Evolutionary conservation across 2,113 vertebrate genomes (phyloP).

Genomic region (Anseranas semipalmata): DNA sequence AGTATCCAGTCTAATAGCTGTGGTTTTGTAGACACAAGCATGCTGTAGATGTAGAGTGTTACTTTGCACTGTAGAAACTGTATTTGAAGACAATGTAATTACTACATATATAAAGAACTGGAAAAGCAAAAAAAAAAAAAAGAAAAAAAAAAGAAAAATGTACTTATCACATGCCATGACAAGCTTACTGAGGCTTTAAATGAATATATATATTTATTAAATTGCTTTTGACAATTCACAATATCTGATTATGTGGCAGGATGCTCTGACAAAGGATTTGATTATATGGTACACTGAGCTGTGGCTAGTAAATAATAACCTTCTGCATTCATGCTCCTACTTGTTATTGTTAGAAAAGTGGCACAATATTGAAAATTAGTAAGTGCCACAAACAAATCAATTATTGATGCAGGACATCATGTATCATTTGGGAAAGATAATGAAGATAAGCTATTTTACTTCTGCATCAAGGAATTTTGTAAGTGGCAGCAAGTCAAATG

Average conservation of each 20-base stretch:
- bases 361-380: slow-evolving; percentile 61
- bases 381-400: slow-evolving; percentile 59
- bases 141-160: slow-evolving; percentile 43
- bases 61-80: slow-evolving; percentile 19
- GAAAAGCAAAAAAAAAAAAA: slow-evolving; percentile 45
- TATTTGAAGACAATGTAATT: slow-evolving; percentile 60
- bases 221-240: slow-evolving; percentile 74
- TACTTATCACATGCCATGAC: slow-evolving; percentile 32
- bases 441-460: neutral
- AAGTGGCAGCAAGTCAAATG: neutral
- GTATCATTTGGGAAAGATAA: neutral
- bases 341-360: slow-evolving; percentile 63
- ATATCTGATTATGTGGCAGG: slow-evolving; percentile 75
- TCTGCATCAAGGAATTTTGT: neutral
- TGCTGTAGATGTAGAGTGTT: neutral
- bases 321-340: slow-evolving; percentile 43
- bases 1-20: neutral
- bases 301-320: slow-evolving; percentile 72
- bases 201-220: slow-evolving; percentile 75
- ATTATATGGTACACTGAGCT: slow-evolving; percentile 75
- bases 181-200: slow-evolving; percentile 67
- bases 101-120: slow-evolving; percentile 28
- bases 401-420: slow-evolving; percentile 27
- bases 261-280: slow-evolving; percentile 76
- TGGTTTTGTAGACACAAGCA: neutral